Evolutionary conservation across 1,140 invertebrate genomes (phyloP).

Genomic region (Drosophila arizonae): DNA sequence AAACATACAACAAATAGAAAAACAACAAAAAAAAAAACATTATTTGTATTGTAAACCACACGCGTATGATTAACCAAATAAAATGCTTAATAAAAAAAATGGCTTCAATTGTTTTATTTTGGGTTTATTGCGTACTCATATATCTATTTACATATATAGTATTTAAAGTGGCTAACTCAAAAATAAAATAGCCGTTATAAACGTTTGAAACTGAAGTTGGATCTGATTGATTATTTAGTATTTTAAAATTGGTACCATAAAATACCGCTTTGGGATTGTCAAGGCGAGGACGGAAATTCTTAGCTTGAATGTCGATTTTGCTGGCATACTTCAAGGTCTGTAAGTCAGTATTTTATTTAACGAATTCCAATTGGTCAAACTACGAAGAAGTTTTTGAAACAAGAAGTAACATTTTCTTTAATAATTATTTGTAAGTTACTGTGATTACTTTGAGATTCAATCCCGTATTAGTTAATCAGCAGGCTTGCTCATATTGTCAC

Average conservation of each 20-base stretch:
- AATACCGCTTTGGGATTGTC: background rate
- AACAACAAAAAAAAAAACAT: conserved; percentile 61
- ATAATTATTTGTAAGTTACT: no score
- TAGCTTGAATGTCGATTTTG: no score
- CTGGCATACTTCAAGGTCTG: no score
- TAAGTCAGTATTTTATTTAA: background rate
- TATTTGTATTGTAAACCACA: conserved; percentile 82
- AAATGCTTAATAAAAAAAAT: conserved; percentile 75
- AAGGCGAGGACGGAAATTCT: background rate
- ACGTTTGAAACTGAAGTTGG: no score
- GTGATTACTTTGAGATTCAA: background rate
- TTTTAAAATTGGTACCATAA: background rate
- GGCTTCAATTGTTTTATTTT: background rate
- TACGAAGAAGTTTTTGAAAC: no score
- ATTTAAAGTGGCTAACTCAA: no score
- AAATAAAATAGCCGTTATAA: no score
- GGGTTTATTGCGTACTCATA: background rate
- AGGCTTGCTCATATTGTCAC: background rate
- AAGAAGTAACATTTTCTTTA: no score
- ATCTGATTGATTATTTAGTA: no score
- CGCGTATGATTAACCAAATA: conserved; percentile 82
- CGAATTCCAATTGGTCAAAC: background rate
- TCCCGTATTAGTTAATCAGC: background rate
- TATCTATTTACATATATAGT: no score
- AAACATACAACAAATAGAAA: conserved; percentile 67